phyloP scores from a whole-genome alignment of 2,113 vertebrate genomes.

The Bettongia penicillata region DNA sequence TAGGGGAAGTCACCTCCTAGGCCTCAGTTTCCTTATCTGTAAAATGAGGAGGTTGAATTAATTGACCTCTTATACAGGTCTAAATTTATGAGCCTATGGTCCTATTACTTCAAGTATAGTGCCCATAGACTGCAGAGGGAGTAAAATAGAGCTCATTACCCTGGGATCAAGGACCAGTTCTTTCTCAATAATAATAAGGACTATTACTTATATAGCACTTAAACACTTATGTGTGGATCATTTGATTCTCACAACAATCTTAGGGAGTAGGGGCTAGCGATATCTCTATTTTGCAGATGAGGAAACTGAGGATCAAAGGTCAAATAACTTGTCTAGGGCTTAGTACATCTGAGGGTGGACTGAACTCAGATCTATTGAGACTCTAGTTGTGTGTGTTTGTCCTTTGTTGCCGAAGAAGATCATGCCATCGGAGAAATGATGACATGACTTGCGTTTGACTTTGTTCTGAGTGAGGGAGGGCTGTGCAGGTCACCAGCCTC shows the following conservation, averaged over 20 bases:
- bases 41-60: neutral
- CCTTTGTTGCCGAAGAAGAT: too few relatives aligned
- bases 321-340: neutral
- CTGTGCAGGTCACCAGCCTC: too few relatives aligned
- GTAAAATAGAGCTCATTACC: accelerated
- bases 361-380: neutral
- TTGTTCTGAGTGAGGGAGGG: too few relatives aligned
- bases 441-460: too few relatives aligned
- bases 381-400: neutral
- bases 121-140: neutral
- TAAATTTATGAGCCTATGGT: neutral
- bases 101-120: neutral
- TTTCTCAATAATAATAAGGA: neutral
- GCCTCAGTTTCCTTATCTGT: neutral
- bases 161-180: accelerated
- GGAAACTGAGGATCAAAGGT: neutral
- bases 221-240: neutral
- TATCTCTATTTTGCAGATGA: neutral
- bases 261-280: neutral
- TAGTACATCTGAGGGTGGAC: neutral
- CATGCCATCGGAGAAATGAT: too few relatives aligned
- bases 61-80: neutral
- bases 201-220: neutral
- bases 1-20: neutral
- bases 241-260: neutral